Evolutionary conservation across 2,797 vertebrate species (phyloP), one percentile per base, ranked within the genome.

Genomic region (Eremophila alpestris): DNA sequence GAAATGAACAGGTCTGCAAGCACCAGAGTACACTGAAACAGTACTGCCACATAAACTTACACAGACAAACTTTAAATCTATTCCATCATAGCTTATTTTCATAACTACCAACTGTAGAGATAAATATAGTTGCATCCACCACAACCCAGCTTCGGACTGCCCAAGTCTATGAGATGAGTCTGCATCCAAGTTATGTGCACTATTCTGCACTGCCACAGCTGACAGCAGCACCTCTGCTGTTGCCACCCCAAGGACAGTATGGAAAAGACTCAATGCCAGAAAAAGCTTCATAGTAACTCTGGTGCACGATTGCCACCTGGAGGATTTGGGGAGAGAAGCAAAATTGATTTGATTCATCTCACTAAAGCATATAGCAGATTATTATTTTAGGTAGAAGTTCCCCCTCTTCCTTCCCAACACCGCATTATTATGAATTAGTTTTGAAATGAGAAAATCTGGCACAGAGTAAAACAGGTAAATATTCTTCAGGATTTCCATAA

Each of bases 301-400:
- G 89, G 94, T 80, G 54, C 93, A 94, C 81, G 87, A 91, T 16
- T 96, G 97, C 96, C 97, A 96, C 94, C 97, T 97, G 91, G 93
- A 96, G 97, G 97, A 93, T 59, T 65, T 48, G 10, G 49, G 52
- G 49, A 80, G 93, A 81, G 55, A 89, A 83, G 63, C 62, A 85
- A 67, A 78, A 85, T 1, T 15, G 1, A 62, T 68, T 60, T 34
- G 4, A 54, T 36, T 36, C 34, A 51, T 26, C 43, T 59, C 51
- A 62, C 19, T 67, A 12, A 48, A 75, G 54, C 0, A 2, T 4
- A n/a, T 0, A 62, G 34, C 1, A 0, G 20, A 7, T 32, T 4
- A 56, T 51, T 38, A 20, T 38, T 71, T 71, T 6, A 88, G 7
- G 64, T 45, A 3, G 9, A 77, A 22, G n/a, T 52, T 93, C 48